Base-by-base conservation (phyloP, 53 echinoderm and acorn worm genomes). In the Holothuria leucospilota region DNA sequence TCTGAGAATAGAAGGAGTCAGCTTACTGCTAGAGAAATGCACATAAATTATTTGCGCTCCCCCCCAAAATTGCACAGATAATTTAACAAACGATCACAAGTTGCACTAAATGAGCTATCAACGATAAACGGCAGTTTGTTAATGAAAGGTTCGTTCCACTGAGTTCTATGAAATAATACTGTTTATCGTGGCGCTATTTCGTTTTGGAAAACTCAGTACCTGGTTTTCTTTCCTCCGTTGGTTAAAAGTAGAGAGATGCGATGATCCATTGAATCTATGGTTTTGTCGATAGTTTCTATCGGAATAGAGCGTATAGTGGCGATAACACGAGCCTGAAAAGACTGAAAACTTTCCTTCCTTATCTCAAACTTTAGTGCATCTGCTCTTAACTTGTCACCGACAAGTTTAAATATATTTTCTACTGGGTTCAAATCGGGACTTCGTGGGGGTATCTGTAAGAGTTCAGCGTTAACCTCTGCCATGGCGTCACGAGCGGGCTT, bases 371-470 rank as follows among this genome's bases (percentile, higher is more conserved):
- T 72, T 27, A 72, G 11, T 29, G 83, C 83, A 64, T 62, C 53
- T 24, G 42, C 5, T 23, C 63, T 26, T 29, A 82, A 39, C 26
- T 38, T 29, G 30, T 82, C 38, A 18, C 63, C 63, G 29, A 38
- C 83, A 39, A 82, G 65, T 34, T 82, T 59, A 34, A 82, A 82
- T 23, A 82, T 39, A 18, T 82, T 82, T 62, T 82, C 83, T 5
- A 82, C 65, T 30, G 83, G 83, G 40, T 82, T 82, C 21, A 82
- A 20, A 42, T 82, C 83, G 27, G 83, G 83, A 82, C 83, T 82
- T 20, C 64, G 60, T 21, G 65, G 65, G 24, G 83, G 83, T 25
- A 82, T 82, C 25, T n/a, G 24, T 26, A 82, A 64, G 4, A 82
- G 8, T 41, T 82, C 34, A 63, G 83, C 65, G 23, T 82, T 82